Conservation (phyloP, 2,797 vertebrate species). For the Crax fasciolata region DNA sequence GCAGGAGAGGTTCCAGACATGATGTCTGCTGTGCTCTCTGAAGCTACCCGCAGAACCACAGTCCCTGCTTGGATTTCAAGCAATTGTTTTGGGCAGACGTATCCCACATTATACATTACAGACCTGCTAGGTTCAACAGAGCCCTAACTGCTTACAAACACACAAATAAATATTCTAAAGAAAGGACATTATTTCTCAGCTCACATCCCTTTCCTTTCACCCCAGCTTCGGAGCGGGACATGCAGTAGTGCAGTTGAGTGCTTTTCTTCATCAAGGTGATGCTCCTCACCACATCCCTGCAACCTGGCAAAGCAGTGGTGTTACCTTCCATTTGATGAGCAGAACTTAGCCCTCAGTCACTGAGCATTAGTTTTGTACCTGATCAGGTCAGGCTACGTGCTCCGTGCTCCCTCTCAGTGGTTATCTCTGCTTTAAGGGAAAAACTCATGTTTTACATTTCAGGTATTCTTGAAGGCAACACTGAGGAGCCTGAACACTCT, state of each 20-base stretch:
- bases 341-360: neutral
- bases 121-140: neutral
- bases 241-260: rapidly evolving
- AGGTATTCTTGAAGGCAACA: rapidly evolving
- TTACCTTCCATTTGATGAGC: neutral
- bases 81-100: neutral
- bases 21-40: neutral
- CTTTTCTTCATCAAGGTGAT: neutral
- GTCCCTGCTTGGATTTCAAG: neutral
- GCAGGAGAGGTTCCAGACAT: neutral
- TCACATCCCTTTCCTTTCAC: neutral
- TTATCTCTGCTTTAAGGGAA: rapidly evolving
- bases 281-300: neutral
- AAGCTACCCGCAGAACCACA: neutral
- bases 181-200: rapidly evolving
- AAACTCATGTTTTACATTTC: neutral
- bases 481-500: rapidly evolving
- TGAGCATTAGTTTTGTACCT: neutral
- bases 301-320: neutral
- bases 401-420: neutral
- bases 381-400: rapidly evolving
- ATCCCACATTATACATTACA: neutral
- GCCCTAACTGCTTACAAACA: neutral
- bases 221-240: neutral
- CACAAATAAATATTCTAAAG: neutral